Conservation (phyloP, 2,113 vertebrate genomes). For the Caretta caretta region DNA sequence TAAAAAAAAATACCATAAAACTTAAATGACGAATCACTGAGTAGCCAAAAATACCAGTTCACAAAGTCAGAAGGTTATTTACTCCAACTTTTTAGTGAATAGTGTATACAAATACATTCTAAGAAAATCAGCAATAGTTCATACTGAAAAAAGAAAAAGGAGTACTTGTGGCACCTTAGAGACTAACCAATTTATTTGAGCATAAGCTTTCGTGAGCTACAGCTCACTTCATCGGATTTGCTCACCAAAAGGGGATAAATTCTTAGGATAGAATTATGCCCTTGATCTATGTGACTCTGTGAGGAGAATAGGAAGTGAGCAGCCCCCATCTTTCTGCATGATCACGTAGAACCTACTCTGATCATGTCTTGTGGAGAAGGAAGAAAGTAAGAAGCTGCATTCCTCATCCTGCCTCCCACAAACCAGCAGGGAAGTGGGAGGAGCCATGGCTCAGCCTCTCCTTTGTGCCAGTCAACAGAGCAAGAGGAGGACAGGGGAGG, state of each 20-base stretch:
- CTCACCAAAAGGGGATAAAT: slow-evolving; percentile 7
- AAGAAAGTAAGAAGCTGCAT: slow-evolving; percentile 30
- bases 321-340: slow-evolving; percentile 53
- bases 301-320: slow-evolving; percentile 33
- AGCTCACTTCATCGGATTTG: background rate
- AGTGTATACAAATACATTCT: background rate
- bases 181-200: too few species aligned
- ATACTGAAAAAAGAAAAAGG: background rate
- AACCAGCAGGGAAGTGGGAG: slow-evolving; percentile 39
- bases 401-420: slow-evolving; percentile 46
- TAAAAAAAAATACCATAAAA: background rate
- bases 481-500: background rate
- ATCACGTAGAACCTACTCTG: slow-evolving; percentile 67
- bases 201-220: too few species aligned
- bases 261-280: background rate
- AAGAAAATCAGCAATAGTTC: background rate
- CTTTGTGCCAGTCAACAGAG: slow-evolving; percentile 34
- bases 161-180: too few species aligned
- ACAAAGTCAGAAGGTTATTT: background rate
- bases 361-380: slow-evolving; percentile 58
- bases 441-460: background rate
- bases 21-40: background rate
- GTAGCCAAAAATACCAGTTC: background rate
- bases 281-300: slow-evolving; percentile 34
- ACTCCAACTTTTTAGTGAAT: background rate